Base-by-base conservation (phyloP, 2,888 invertebrate genomes). In the Harmothoe impar region DNA sequence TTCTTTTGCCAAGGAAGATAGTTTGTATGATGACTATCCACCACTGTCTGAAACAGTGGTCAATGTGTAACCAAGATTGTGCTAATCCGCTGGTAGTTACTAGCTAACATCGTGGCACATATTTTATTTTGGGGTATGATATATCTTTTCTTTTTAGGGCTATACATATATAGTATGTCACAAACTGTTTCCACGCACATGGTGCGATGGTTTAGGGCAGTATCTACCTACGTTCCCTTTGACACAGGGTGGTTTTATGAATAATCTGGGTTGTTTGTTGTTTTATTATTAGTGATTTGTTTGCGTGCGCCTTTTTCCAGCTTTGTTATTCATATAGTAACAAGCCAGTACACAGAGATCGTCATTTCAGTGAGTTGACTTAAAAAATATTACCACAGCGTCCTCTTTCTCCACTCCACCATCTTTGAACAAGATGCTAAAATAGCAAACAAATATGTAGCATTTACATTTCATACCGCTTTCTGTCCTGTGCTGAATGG, bases 201-300 rank as follows among this genome's bases (percentile, higher is more conserved):
- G 62, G 72, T 29, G 62, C 15, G 62, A 62, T 62, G 62, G 62
- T 62, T 62, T 7, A 62, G n/a, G 62, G 62, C 23, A n/a, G 62
- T n/a, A n/a, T n/a, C 20, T 62, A 62, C n/a, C 20, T 62, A 62
- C n/a, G 62, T 62, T n/a, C 62, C 62, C 43, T 15, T n/a, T n/a
- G 62, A 5, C 62, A 62, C 3, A 62, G n/a, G 62, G n/a, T 62
- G 62, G 62, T 62, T 62, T 62, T 62, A 62, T 62, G 62, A 62
- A 15, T 62, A 62, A 62, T 15, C 33, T 81, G 81, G 81, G 81
- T 81, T 81, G 33, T 81, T 81, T 81, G 81, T 15, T 43, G 81
- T 81, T 81, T 72, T 72, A 72, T 29, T 23, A 81, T 81, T 81
- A 81, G 20, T n/a, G 43, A 43, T 81, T 81, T 20, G 81, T 81